Base-by-base conservation (phyloP, 1,140 invertebrate species). In the Drosophila pandora region DNA sequence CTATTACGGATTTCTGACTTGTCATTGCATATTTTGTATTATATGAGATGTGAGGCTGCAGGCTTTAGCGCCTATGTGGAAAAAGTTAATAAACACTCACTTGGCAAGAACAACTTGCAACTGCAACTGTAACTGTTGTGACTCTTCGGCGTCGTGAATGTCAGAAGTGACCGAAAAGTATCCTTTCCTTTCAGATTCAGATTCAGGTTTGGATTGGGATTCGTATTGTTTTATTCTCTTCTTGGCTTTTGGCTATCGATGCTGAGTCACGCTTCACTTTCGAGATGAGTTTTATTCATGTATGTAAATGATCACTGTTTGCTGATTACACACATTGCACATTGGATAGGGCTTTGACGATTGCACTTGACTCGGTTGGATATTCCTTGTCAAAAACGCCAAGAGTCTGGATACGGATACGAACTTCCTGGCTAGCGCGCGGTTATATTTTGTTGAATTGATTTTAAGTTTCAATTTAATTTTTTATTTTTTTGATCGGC, bases 21-120 rank as follows among this genome's bases (percentile, higher is more conserved):
- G 71, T 75, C 71, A 75, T 75, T 22, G 53, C 28, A 56, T 30
- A 41, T 60, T 54, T 37, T 43, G 17, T 43, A 43, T 13, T 21
- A n/a, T 48, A 21, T 70, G 17, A 22, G 7, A 47, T 47, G 21
- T 2, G 13, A 21, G 5, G 41, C 4, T 21, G 21, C 2, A 47
- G 17, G 43, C 17, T 12, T 21, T 23, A 47, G 43, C 43, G 43
- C 43, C 43, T 47, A 41, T 55, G 17, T 17, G 69, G 55, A 32
- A 58, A 58, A 70, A 62, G 65, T 61, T 47, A 76, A 76, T 84
- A 55, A 58, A 54, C 82, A 85, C 82, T 85, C 82, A 85, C 82
- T 85, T 87, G 74, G 74, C 54, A 55, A 70, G 60, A 72, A 30
- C 37, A 59, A 12, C 21, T 63, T 45, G 78, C 72, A 73, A 67